These are phyloP conservation scores for Anarrhichthys ocellatus DNA, from an alignment of 2,113 vertebrate species.

Conservation along the genomic window DNA sequence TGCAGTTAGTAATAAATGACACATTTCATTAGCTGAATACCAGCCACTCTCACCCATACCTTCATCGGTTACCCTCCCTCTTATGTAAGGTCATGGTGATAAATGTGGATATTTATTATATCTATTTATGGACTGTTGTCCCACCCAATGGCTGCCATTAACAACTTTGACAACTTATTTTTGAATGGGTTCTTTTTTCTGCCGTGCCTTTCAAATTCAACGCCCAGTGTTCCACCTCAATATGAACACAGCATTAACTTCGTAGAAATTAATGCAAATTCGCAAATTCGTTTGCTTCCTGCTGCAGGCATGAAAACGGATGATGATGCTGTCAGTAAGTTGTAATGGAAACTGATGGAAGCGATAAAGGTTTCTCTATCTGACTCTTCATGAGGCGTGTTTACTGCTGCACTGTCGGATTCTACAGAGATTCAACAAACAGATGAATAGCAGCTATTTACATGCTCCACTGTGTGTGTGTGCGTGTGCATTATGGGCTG, in stretches of 20 bases:
- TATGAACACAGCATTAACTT: background rate
- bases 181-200: background rate
- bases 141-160: background rate
- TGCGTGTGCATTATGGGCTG: background rate
- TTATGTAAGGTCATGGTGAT: background rate
- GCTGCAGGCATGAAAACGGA: slow-evolving; percentile 9
- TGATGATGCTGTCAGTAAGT: background rate
- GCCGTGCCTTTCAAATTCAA: background rate
- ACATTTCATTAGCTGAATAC: background rate
- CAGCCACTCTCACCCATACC: background rate
- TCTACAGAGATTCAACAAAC: background rate
- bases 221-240: background rate
- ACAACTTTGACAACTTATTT: background rate
- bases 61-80: background rate
- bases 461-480: background rate
- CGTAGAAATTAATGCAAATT: no score
- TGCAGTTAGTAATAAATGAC: background rate
- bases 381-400: slow-evolving; percentile 37
- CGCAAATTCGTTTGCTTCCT: slow-evolving; percentile 9
- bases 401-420: background rate
- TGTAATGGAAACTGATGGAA: slow-evolving; percentile 53
- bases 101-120: background rate
- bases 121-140: no score
- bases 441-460: slow-evolving; percentile 5
- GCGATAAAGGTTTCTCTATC: slow-evolving; percentile 34